phyloP scores from a whole-genome alignment of 1,140 invertebrate genomes.

The Zaprionus capensis region DNA sequence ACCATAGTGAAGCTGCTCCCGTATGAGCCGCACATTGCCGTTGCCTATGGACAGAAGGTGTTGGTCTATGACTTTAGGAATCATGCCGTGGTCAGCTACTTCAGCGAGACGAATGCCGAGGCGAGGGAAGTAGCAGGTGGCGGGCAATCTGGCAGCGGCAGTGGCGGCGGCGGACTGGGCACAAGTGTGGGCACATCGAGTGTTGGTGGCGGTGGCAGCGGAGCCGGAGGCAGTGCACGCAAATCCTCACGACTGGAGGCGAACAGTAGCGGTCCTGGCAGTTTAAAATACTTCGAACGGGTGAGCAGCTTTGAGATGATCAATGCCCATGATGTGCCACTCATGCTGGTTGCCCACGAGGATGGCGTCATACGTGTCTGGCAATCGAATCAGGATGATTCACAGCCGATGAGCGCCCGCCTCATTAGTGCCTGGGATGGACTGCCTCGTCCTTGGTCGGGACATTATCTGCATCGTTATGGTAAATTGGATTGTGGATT shows the following conservation, averaged over 20 bases:
- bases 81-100: constrained; percentile 60
- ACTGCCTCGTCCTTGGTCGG: constrained; percentile 27
- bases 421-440: constrained; percentile 77
- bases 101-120: constrained; percentile 26
- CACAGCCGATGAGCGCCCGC: constrained; percentile 26
- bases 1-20: constrained; percentile 93
- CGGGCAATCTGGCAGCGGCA: neutral
- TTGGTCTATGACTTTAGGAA: constrained; percentile 82
- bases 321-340: constrained; percentile 93
- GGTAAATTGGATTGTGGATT: neutral
- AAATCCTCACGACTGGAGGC: constrained; percentile 84
- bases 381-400: constrained; percentile 50
- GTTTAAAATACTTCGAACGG: constrained; percentile 82
- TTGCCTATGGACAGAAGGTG: constrained; percentile 93
- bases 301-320: constrained; percentile 94
- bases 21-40: constrained; percentile 93
- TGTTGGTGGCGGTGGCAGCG: neutral
- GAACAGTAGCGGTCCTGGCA: neutral
- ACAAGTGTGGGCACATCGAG: neutral
- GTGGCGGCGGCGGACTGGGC: neutral
- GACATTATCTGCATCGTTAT: neutral
- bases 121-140: neutral
- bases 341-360: constrained; percentile 84
- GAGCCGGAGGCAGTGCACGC: constrained; percentile 26
- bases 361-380: constrained; percentile 85